A percentile compares a stretch with the other conserved stretches of the same genome.
phyloP scores from a whole-genome alignment of 2,113 vertebrate species.

The Orycteropus afer region DNA sequence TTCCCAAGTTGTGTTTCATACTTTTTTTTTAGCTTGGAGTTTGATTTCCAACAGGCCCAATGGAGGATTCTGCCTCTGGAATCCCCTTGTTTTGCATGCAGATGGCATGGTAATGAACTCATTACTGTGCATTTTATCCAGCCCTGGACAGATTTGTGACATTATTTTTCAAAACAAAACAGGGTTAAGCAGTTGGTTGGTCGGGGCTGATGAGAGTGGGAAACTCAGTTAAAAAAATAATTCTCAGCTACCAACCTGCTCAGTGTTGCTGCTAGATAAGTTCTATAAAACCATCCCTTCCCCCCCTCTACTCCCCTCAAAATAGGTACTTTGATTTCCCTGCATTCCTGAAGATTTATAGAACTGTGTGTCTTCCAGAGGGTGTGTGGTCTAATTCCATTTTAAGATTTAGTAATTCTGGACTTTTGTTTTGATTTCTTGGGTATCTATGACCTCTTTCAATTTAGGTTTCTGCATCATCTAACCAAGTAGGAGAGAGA shows the following conservation, averaged over 20 bases:
- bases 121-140: constrained; percentile 85
- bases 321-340: neutral
- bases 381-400: neutral
- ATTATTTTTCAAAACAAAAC: constrained; percentile 81
- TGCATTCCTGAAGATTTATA: neutral
- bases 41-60: constrained; percentile 78
- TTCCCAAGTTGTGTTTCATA: constrained; percentile 77
- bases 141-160: constrained; percentile 80
- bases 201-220: constrained; percentile 64
- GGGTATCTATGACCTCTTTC: neutral
- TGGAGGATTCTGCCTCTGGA: constrained; percentile 83
- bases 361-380: neutral
- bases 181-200: constrained; percentile 75
- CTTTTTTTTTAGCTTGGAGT: constrained; percentile 77
- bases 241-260: constrained; percentile 8
- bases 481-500: neutral
- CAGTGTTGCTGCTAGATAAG: neutral
- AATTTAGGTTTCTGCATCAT: neutral
- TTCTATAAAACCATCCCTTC: neutral
- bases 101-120: constrained; percentile 85
- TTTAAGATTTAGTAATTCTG: neutral
- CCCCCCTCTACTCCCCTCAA: neutral
- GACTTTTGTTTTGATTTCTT: neutral
- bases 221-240: constrained; percentile 57
- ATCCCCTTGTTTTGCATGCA: constrained; percentile 80